Base-by-base conservation (phyloP, 2,113 vertebrate species). In the Pelusios castaneus region DNA sequence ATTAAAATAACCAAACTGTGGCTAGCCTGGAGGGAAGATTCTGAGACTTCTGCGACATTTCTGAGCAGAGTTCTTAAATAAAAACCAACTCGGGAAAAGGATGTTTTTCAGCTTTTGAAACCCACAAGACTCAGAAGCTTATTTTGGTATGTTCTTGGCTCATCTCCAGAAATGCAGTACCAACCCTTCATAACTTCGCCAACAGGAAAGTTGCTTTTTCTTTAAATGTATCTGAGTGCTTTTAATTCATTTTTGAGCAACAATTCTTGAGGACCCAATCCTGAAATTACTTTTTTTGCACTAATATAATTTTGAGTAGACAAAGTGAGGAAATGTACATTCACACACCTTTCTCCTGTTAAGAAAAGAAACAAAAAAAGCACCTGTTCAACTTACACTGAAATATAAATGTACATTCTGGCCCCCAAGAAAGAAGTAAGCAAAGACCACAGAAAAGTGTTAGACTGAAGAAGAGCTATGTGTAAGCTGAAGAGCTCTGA, bases 41-140 rank as follows among this genome's bases (percentile, higher is more conserved):
- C 67, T 90, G 55, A 87, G 84, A 90, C 31, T 70, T 81, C 89
- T 92, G 73, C 76, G 76, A 92, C 10, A 11, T 13, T 5, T 10
- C 76, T 84, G 60, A 43, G 60, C 6, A 80, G 24, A 41, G 3
- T 25, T 87, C 52, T 87, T 73, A 86, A 89, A 52, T 51, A 88
- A 91, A 96, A 94, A 87, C 45, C 52, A 76, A 0, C 38, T 81
- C 56, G 45, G 51, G 87, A 82, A 90, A 95, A 77, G 4, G 29
- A 87, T 45, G 22, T 85, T 95, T 45, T 75, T 63, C 27, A 84
- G 63, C 38, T 89, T 92, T 88, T 88, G 60, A 94, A 95, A 94
- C 78, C 52, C 63, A 83, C 38, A 87, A 29, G 92, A 85, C 2
- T 1, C 29, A 21, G 91, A 38, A 38, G 52, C 83, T 91, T 81